A percentile compares a stretch with the other conserved stretches of the same genome.
These are phyloP conservation scores for Clarias pachynema DNA, from an alignment of 2,797 vertebrate species.

Conservation along the genomic window DNA sequence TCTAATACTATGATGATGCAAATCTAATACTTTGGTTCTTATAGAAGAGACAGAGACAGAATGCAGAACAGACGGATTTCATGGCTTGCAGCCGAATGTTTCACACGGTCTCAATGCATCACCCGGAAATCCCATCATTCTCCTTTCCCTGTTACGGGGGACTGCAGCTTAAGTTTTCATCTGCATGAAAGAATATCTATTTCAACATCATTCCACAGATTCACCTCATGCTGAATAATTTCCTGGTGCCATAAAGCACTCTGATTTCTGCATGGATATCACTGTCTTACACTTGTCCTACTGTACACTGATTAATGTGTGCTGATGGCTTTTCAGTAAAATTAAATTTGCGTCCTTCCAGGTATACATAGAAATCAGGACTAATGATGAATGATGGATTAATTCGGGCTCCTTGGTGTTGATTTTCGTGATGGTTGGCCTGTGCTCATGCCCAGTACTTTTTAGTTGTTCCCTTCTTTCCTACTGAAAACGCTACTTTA, in stretches of 20 bases:
- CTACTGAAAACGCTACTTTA: background rate
- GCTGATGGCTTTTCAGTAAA: constrained; percentile 34
- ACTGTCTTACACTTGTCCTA: background rate
- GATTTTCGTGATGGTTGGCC: background rate
- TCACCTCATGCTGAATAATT: constrained; percentile 56
- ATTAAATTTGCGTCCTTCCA: constrained; percentile 12
- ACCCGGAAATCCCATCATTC: constrained; percentile 60
- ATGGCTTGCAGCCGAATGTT: constrained; percentile 57
- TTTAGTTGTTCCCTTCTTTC: background rate
- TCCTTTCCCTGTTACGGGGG: constrained; percentile 26
- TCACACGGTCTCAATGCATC: constrained; percentile 64
- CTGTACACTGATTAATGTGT: constrained; percentile 40
- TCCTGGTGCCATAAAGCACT: constrained; percentile 39
- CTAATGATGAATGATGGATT: constrained; percentile 32
- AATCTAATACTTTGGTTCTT: background rate
- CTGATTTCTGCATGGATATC: constrained; percentile 46
- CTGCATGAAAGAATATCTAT: constrained; percentile 55
- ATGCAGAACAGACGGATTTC: constrained; percentile 45
- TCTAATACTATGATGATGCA: constrained; percentile 3
- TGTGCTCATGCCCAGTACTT: constrained; percentile 4
- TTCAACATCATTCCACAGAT: constrained; percentile 53
- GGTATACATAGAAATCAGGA: constrained; percentile 5
- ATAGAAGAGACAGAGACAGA: background rate
- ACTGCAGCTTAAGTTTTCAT: constrained; percentile 51
- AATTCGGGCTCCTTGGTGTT: background rate